Base-by-base conservation (phyloP, 1,140 invertebrate genomes). In the Camponotus floridanus region DNA sequence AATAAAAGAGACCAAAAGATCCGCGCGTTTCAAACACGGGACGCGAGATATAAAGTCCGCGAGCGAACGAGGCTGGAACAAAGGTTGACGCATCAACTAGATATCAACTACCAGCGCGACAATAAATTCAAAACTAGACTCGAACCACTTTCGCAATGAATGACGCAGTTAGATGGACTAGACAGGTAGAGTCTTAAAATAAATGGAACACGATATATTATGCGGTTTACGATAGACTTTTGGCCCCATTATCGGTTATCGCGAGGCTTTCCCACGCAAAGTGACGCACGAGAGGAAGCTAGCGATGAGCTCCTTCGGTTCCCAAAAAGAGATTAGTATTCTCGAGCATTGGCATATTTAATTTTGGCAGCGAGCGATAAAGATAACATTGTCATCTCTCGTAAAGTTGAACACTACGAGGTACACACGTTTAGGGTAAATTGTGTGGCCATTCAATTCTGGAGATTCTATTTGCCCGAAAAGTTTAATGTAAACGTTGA, bases 261-360 rank as follows among this genome's bases (percentile, higher is more conserved):
- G 13, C 6, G 18, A 59, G 13, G 13, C 68, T 90, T 90, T 90
- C 76, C 80, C 76, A 87, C 76, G 86, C 89, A 90, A 67, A 68
- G 76, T 90, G 76, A 87, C 86, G 64, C 86, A 85, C 51, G 68
- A 74, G 80, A 90, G 80, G 80, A 85, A 86, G 65, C 78, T 59
- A 65, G 74, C 86, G 71, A 85, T 51, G 36, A 87, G 89, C 81
- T 76, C 57, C 79, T 76, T 87, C 42, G 21, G 39, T 59, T 26
- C 26, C 51, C 70, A 51, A 59, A 39, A 57, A 26, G 21, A 89
- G 71, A 89, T 86, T 86, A 83, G 61, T 39, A 33, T n/a, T 71
- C 57, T n/a, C 26, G 76, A 31, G 68, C 33, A 51, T 55, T 51
- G 31, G 6, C 18, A n/a, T 42, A 21, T 65, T 0, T 78, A 57